Percentiles rank a stretch among this genome's conserved stretches.
Conservation (phyloP, 2,113 vertebrate genomes). For the Microcebus ravelobensis region DNA sequence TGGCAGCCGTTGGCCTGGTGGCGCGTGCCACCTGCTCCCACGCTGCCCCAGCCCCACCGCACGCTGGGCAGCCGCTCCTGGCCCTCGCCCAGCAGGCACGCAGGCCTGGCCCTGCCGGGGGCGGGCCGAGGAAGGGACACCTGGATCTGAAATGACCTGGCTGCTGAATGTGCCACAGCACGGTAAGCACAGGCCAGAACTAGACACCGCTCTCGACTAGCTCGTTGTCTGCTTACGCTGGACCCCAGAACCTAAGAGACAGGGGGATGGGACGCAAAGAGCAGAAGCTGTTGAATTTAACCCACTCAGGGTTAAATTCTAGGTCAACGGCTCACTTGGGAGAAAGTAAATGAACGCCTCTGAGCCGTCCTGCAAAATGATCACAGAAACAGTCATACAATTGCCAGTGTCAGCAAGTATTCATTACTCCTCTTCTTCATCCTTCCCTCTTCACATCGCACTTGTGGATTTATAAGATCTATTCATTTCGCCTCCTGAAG, state of each 20-base stretch:
- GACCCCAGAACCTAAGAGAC: not conserved
- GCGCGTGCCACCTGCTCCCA: accelerated
- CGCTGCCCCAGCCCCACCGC: too few relatives aligned
- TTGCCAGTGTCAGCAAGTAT: not conserved
- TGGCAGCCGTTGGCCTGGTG: not conserved
- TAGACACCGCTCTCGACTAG: accelerated
- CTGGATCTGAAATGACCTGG: not conserved
- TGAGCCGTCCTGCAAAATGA: not conserved
- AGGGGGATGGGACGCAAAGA: not conserved
- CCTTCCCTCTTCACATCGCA: not conserved
- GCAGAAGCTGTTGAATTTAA: not conserved
- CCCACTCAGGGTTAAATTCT: not conserved
- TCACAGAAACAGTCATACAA: not conserved
- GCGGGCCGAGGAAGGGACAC: not conserved
- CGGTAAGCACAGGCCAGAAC: not conserved
- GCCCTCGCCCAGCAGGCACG: not conserved
- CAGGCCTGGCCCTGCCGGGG: not conserved
- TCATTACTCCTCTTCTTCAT: not conserved
- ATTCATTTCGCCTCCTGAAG: not conserved
- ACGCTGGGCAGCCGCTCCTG: not conserved
- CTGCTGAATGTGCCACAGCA: not conserved
- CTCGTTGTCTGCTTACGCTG: not conserved
- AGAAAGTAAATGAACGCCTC: not conserved
- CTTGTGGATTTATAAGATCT: not conserved
- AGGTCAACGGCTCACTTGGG: not conserved